Evolutionary conservation across 2,797 vertebrate genomes (phyloP).

Genomic region (Coccyzus lansbergi): DNA sequence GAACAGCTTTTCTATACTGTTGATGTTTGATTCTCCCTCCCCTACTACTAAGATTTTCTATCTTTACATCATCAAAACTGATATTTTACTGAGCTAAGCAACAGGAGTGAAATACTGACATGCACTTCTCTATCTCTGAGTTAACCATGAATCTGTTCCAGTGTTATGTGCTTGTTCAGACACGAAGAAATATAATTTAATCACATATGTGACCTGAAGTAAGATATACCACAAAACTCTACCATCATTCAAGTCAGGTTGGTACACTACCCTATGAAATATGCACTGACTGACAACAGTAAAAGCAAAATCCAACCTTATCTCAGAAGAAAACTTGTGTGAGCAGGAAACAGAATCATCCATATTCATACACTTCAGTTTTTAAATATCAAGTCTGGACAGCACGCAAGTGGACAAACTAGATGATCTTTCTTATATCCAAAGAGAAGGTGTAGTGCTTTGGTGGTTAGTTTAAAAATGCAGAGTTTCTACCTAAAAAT

Average conservation of each 20-base stretch:
- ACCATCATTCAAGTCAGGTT: conserved; percentile 50
- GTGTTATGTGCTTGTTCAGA: conserved; percentile 57
- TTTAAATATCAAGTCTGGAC: neutral
- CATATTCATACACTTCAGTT: neutral
- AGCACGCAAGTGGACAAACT: neutral
- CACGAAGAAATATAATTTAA: conserved; percentile 72
- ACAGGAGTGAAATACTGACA: conserved; percentile 25
- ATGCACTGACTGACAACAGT: conserved; percentile 5
- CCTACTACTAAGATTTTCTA: neutral
- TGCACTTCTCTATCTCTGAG: neutral
- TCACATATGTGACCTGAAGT: conserved; percentile 47
- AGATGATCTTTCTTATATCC: neutral
- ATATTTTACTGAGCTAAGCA: conserved; percentile 6
- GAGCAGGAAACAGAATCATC: neutral
- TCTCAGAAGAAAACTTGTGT: neutral
- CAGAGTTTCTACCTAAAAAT: neutral
- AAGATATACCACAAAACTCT: conserved; percentile 18
- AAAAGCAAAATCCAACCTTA: neutral
- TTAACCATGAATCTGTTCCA: conserved; percentile 44
- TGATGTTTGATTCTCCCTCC: neutral
- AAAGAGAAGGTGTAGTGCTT: neutral
- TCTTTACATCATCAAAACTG: conserved; percentile 16
- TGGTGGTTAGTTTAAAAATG: neutral
- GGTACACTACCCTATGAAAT: conserved; percentile 11
- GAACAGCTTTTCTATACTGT: neutral